Evolutionary conservation across 1,140 invertebrate species (phyloP), one percentile per base, ranked within the genome.

Genomic region (Anthonomus grandis): DNA sequence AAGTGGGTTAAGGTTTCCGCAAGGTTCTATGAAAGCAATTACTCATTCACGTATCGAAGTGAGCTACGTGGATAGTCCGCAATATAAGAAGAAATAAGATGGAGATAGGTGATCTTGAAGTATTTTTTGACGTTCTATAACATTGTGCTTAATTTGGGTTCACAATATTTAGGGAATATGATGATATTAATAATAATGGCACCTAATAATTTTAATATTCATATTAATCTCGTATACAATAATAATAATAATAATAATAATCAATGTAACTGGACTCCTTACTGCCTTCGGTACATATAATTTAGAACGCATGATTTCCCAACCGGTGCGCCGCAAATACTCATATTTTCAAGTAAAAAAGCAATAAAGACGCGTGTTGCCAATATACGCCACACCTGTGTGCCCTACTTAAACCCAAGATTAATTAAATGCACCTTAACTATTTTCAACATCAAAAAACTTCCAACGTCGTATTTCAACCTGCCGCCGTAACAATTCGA

Each of bases 1-100:
- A 70, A 69, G 65, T 70, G 61, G 69, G 69, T 70, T 68, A 70
- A 70, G 69, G 69, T 63, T 55, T 58, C 52, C 58, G 45, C 65
- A 66, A 65, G 55, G 55, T 57, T 50, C 55, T 42, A 57, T 44
- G 45, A 50, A 49, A 47, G 45, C 42, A 47, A 56, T 56, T 53
- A 44, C 50, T 27, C 17, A 53, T 44, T 31, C 23, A 42, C 19
- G 6, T 31, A n/a, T n/a, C n/a, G n/a, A n/a, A n/a, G n/a, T n/a
- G n/a, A n/a, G n/a, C n/a, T n/a, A n/a, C n/a, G n/a, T n/a, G n/a
- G n/a, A n/a, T n/a, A n/a, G n/a, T n/a, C n/a, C n/a, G n/a, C n/a
- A n/a, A n/a, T n/a, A n/a, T n/a, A n/a, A n/a, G n/a, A n/a, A n/a
- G n/a, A n/a, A n/a, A n/a, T n/a, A n/a, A n/a, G n/a, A n/a, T n/a